Percentiles rank a stretch among this genome's conserved stretches.
phyloP scores from a whole-genome alignment of 2,888 invertebrate species.

The Spilosoma lubricipeda region DNA sequence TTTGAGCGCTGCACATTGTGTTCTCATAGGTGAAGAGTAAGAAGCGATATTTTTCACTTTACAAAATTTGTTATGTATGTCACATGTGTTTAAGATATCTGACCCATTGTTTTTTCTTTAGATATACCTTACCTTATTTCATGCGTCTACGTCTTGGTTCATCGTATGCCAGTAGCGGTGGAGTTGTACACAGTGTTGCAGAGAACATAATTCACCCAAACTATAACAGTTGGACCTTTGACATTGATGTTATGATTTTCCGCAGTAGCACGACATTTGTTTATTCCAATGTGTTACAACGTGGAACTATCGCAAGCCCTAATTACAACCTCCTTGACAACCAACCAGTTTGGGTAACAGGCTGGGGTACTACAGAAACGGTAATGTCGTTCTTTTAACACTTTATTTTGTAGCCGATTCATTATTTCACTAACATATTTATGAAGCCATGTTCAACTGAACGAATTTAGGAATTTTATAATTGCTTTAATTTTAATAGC shows the following conservation, averaged over 20 bases:
- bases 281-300: conserved; percentile 28
- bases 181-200: conserved; percentile 38
- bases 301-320: conserved; percentile 54
- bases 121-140: background rate
- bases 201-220: conserved; percentile 47
- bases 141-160: conserved; percentile 51
- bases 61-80: background rate
- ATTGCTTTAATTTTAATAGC: background rate
- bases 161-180: conserved; percentile 52
- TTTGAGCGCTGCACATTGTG: conserved; percentile 58
- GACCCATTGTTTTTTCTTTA: background rate
- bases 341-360: background rate
- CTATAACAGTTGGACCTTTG: conserved; percentile 40
- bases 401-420: too few relatives aligned
- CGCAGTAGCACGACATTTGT: conserved; percentile 20
- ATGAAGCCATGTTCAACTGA: too few relatives aligned
- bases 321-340: conserved; percentile 41
- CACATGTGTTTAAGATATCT: conserved; percentile 11
- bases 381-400: background rate
- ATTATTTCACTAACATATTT: too few relatives aligned
- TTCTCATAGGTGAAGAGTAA: conserved; percentile 37
- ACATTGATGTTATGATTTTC: background rate
- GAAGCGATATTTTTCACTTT: conserved; percentile 8
- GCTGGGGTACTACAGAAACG: background rate
- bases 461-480: background rate